phyloP scores from a whole-genome alignment of 2,888 invertebrate genomes.

The Parapristionchus giblindavisi region DNA sequence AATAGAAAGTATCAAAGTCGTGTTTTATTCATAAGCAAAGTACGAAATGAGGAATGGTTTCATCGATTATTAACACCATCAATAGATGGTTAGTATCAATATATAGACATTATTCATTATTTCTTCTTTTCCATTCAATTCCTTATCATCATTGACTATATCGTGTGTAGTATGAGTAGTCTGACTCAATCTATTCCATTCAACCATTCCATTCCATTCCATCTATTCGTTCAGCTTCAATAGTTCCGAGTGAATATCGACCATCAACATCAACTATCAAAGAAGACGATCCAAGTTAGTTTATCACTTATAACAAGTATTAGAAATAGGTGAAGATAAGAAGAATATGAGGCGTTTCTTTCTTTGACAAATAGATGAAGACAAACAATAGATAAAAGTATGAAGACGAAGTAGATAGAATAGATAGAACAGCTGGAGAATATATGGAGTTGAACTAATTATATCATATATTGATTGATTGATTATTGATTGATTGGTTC shows the following conservation, averaged over 20 bases:
- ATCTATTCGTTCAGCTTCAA: not conserved
- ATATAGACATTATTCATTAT: not conserved
- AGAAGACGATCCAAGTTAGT: not conserved
- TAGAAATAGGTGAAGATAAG: slow-evolving; percentile 10
- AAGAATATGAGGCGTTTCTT: not conserved
- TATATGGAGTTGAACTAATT: not conserved
- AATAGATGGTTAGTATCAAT: slow-evolving; percentile 13
- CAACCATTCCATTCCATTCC: not conserved
- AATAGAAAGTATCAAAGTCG: not conserved
- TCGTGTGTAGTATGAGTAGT: not conserved
- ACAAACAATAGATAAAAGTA: not conserved
- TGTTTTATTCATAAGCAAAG: slow-evolving; percentile 2
- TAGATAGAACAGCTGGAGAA: slow-evolving; percentile 2
- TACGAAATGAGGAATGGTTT: slow-evolving; percentile 29
- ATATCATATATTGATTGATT: not conserved
- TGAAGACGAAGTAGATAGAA: not conserved
- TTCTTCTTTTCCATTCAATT: not conserved
- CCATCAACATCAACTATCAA: not conserved
- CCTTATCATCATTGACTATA: not conserved
- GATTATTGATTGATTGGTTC: not conserved
- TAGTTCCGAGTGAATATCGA: not conserved
- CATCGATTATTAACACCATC: slow-evolving; percentile 20
- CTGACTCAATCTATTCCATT: not conserved
- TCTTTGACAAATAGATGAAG: not conserved
- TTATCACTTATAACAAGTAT: not conserved